Conservation (phyloP, 2,888 invertebrate genomes). For the Gisinianus flammeolus region DNA sequence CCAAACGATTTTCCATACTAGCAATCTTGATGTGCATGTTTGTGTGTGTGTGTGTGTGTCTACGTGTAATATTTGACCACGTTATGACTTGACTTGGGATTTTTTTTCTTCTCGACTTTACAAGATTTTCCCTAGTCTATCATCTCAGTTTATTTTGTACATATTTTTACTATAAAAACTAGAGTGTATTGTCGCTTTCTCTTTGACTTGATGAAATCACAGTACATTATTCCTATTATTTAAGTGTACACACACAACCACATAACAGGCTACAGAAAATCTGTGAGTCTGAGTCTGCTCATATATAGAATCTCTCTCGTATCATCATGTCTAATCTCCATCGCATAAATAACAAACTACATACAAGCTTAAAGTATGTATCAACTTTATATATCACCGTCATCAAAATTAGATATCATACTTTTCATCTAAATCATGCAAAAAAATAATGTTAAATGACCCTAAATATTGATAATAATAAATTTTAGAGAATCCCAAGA, state of each 20-base stretch:
- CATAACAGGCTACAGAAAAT: neutral
- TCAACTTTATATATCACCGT: neutral
- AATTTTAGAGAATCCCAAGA: no score
- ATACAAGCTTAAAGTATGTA: neutral
- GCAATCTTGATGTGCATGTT: neutral
- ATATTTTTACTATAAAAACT: conserved; percentile 1
- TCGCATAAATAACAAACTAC: neutral
- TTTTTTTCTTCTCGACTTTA: no score
- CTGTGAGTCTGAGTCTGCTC: neutral
- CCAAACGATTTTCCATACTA: neutral
- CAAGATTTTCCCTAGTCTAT: conserved; percentile 15
- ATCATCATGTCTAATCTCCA: neutral
- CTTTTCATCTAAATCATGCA: neutral
- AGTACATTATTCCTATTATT: neutral
- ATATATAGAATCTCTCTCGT: neutral
- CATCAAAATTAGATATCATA: neutral
- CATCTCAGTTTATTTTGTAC: neutral
- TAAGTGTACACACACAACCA: conserved; percentile 1
- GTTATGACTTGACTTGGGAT: no score
- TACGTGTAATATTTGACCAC: no score
- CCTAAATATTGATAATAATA: no score
- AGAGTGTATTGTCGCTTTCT: conserved; percentile 22
- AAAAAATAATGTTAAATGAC: neutral
- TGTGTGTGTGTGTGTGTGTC: neutral
- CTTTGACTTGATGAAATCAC: conserved; percentile 34